Evolutionary conservation across 2,113 vertebrate genomes (phyloP).

Genomic region (Sylvilagus bachmani): DNA sequence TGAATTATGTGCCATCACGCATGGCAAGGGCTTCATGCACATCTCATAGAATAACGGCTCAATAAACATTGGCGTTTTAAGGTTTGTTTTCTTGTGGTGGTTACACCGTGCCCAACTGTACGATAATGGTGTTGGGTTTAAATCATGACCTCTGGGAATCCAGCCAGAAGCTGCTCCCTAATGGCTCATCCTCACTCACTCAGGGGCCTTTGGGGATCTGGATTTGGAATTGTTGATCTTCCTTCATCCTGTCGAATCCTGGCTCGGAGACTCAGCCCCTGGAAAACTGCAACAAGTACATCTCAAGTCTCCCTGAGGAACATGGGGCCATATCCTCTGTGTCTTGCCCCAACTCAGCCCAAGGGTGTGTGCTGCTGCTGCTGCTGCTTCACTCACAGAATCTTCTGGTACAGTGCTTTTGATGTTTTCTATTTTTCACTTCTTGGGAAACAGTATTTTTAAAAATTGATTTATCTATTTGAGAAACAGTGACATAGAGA

Average conservation of each 20-base stretch:
- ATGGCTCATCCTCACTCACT: not conserved
- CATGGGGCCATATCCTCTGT: not conserved
- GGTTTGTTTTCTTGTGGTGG: not conserved
- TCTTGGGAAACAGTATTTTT: no score
- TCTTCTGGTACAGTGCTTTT: not conserved
- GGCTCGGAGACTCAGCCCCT: not conserved
- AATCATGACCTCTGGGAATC: not conserved
- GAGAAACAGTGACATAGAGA: no score
- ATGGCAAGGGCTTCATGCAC: not conserved
- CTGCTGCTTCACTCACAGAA: not conserved
- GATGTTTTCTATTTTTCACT: no score
- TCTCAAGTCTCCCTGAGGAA: not conserved
- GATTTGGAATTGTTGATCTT: conserved; percentile 1
- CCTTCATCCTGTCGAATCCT: not conserved
- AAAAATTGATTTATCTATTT: no score
- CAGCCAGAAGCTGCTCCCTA: not conserved
- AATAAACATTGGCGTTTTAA: not conserved
- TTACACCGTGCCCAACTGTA: not conserved
- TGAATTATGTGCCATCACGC: not conserved
- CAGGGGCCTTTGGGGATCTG: not conserved
- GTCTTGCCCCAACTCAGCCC: not conserved
- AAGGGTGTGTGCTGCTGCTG: not conserved
- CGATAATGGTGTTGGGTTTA: not conserved
- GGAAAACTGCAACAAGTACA: not conserved
- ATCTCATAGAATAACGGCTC: not conserved